A percentile compares a stretch with the other conserved stretches of the same genome.
These are phyloP conservation scores for Chelon auratus DNA, from an alignment of 2,797 vertebrate genomes.

Conservation along the genomic window DNA sequence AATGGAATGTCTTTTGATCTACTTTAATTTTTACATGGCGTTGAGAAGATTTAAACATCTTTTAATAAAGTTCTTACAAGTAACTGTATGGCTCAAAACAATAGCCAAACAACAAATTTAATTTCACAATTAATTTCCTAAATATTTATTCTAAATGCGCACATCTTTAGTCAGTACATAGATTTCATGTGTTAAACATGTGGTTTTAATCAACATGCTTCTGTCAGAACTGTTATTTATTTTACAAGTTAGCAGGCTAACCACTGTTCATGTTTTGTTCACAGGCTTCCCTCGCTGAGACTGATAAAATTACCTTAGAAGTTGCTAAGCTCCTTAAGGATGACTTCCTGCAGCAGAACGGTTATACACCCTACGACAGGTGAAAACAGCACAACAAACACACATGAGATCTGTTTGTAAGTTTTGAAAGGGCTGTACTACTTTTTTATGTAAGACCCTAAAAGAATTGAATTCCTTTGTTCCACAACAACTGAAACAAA, in stretches of 20 bases:
- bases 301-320: constrained; percentile 98
- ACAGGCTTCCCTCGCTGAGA: constrained; percentile 97
- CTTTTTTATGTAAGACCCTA: background rate
- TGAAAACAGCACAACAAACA: constrained; percentile 51
- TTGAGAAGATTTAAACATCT: background rate
- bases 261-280: constrained; percentile 31
- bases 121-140: background rate
- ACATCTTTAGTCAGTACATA: background rate
- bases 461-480: background rate
- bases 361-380: constrained; percentile 98
- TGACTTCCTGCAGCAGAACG: constrained; percentile 98
- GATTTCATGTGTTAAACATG: constrained; percentile 7
- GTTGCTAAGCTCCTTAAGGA: constrained; percentile 98
- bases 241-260: background rate
- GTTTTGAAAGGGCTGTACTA: background rate
- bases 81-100: background rate
- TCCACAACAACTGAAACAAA: too few species aligned
- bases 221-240: background rate
- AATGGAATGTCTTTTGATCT: background rate
- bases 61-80: background rate
- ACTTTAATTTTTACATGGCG: background rate
- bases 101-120: background rate
- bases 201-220: background rate
- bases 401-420: background rate
- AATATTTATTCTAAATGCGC: background rate